Base-by-base conservation (phyloP, 2,113 vertebrate species). In the Mesocricetus auratus region DNA sequence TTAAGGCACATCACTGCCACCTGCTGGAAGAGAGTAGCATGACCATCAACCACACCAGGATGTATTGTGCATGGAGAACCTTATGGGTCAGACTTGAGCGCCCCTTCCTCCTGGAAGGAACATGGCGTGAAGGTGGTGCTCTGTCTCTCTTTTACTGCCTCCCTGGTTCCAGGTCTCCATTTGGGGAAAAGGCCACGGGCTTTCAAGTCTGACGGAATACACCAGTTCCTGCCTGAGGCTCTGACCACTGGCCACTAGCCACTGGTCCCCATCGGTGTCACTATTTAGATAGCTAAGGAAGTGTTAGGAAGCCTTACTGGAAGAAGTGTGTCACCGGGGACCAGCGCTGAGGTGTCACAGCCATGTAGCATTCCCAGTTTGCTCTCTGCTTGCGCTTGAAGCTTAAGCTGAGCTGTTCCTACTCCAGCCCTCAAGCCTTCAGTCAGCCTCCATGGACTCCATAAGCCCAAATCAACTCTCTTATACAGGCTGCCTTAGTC, bases 131-230 rank as follows among this genome's bases (percentile, higher is more conserved):
- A 56, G 62, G 7, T 1, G 11, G 56, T 16, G 22, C 11, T 66
- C 50, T 13, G 39, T 77, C 39, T 93, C 50, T 83, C 13, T 60
- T 50, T 53, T 56, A 47, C 11, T 22, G 91, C 90, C 73, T 86
- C 56, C 0, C 97, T 98, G 89, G 24, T 99, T 99, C 97, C 98
- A 94, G 77, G 99, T 99, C 97, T 99, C 99, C 47, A 19, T 97
- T 21, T 98, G 87, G 85, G 90, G 97, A 71, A 98, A 93, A 0
- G 98, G 99, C 91, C 97, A 29, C 92, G 26, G 56, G 39, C 24
- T 66, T 99, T 99, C 97, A 98, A 98, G 93, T 98, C 98, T 0
- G 99, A 99, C 88, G 99, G 99, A 86, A 99, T 98, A 50, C 99
- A 99, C 21, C 98, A 99, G 78, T 77, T 98, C 71, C 98, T 98